Base-by-base conservation (phyloP, 2,888 invertebrate species). In the Tetrapedia diversipes region DNA sequence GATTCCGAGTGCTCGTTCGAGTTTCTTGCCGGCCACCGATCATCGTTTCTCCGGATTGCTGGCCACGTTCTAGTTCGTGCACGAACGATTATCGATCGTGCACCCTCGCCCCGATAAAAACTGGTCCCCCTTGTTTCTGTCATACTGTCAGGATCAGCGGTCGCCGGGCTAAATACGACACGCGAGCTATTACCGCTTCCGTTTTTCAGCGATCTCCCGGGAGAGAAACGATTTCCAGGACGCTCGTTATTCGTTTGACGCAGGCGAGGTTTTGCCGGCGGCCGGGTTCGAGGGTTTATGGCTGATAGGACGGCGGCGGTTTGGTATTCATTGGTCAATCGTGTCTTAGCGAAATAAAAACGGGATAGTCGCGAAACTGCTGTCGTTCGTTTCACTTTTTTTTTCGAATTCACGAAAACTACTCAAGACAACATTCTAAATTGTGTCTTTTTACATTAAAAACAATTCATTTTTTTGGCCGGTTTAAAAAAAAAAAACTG, bases 61-160 rank as follows among this genome's bases (percentile, higher is more conserved):
- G 65, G 16, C 65, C 49, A 49, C 41, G 65, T 43, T 39, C 51
- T 70, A 54, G 64, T 61, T 61, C 49, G 56, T 7, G 65, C 11
- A 4, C 60, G 57, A 75, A 57, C 67, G 64, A 75, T 83, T 80
- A 80, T 78, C 67, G 61, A 49, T 68, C 67, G 57, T 43, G 43
- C 64, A 70, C 49, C 74, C 59, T 57, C 37, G 45, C 32, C n/a
- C 10, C 10, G 49, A n/a, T 32, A 75, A 75, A 71, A 75, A 75
- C 57, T 47, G 57, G 64, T 32, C 39, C 27, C 19, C n/a, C 22
- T 43, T 32, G 63, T 57, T 59, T 51, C 69, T 45, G 51, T 53
- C 53, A n/a, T 45, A 39, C 53, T 59, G 53, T 43, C 56, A 45
- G 43, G 37, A 70, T 57, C 63, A 19, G 47, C 57, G 45, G 41